Conservation (phyloP, 1,140 invertebrate genomes). For the Ridgeia piscesae region DNA sequence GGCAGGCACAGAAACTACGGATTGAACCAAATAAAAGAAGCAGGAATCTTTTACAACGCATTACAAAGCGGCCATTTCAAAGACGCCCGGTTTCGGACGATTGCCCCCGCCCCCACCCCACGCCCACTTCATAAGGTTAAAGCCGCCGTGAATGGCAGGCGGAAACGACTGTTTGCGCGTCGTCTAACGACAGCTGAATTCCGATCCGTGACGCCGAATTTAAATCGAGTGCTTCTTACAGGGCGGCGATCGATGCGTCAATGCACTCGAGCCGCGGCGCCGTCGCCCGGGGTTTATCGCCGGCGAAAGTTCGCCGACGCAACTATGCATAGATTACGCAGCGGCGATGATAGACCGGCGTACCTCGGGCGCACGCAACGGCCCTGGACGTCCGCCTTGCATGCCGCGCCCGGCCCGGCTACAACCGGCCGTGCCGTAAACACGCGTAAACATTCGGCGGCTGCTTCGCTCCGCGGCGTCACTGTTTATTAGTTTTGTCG, state of each 20-base stretch:
- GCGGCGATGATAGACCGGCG: background rate
- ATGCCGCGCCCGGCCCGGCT: no score
- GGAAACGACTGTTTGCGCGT: background rate
- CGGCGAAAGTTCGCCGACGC: background rate
- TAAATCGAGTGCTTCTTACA: background rate
- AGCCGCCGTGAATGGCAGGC: background rate
- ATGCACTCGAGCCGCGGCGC: background rate
- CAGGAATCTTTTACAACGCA: background rate
- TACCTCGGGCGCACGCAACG: no score
- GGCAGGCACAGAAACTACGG: no score
- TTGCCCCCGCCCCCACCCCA: no score
- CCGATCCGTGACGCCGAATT: background rate
- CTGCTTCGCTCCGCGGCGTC: background rate
- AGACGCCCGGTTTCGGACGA: background rate
- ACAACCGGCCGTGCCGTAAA: background rate
- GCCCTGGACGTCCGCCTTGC: background rate
- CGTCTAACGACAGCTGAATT: background rate
- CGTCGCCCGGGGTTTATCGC: background rate
- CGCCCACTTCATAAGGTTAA: slow-evolving; percentile 5
- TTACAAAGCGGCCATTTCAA: background rate
- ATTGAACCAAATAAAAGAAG: background rate
- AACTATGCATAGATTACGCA: background rate
- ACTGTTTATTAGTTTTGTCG: background rate
- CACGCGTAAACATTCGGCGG: background rate
- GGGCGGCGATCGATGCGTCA: background rate